Evolutionary conservation across 2,113 vertebrate genomes (phyloP), one percentile per base, ranked within the genome.

Genomic region (Brienomyrus brachyistius): DNA sequence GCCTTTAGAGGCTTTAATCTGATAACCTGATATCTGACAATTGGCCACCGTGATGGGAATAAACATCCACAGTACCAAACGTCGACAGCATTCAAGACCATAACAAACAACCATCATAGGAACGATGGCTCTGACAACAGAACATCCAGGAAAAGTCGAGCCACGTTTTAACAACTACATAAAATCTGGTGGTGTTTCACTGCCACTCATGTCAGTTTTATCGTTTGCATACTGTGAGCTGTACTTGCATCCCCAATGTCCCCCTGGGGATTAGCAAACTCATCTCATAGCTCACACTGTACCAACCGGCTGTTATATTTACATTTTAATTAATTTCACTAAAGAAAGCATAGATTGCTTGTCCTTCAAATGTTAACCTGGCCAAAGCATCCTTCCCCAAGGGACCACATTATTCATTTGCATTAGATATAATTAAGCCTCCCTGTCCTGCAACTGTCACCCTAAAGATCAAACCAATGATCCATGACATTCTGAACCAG

Each of bases 271-370:
- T 84, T 84, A 80, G 17, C 19, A 10, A 11, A 9, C 17, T 84
- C 45, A 84, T 84, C 82, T 45, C 45, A n/a, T 84, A 19, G 80
- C 40, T 83, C 40, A 19, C 3, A 11, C n/a, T 83, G 80, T n/a
- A 84, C 19, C 82, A 84, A 11, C 15, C 82, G 48, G 82, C 17
- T 48, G 82, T 23, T 48, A 47, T 43, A 84, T 84, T 84, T 84
- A 40, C 82, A 84, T 84, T 84, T 84, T 84, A 47, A 84, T 84
- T 84, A 84, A 84, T 84, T 23, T 84, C 23, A 48, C 82, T 48
- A 84, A 48, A 84, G 40, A 47, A 84, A 84, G 82, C 43, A 84
- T 23, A 47, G 45, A 47, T 43, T 48, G 45, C 82, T n/a, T 48
- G 82, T 84, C 82, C 82, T 84, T 84, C 82, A 84, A 84, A 84